Conservation (phyloP, 2,113 vertebrate genomes). For the Nothocercus julius region DNA sequence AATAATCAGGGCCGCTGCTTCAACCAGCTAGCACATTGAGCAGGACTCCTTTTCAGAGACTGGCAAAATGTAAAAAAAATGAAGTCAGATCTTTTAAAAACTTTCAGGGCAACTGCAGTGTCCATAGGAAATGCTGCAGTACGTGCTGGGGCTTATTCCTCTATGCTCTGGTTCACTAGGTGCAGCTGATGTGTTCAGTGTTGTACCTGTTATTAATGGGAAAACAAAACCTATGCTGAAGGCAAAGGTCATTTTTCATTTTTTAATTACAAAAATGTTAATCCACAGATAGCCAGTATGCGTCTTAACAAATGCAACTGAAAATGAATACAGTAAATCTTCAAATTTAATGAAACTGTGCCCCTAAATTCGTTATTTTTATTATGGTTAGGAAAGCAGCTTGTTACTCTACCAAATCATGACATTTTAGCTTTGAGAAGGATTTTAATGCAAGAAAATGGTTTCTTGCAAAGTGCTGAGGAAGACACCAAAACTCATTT, state of each 20-base stretch:
- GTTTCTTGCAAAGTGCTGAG: neutral
- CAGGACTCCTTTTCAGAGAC: neutral
- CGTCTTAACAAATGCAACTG: neutral
- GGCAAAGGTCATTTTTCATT: neutral
- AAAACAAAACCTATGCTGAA: neutral
- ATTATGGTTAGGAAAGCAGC: neutral
- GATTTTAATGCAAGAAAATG: neutral
- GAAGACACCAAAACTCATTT: neutral
- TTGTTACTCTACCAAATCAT: neutral
- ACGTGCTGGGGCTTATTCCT: neutral
- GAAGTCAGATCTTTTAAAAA: neutral
- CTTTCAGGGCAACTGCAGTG: neutral
- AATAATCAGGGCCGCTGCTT: neutral
- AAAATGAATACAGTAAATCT: neutral
- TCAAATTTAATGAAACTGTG: neutral
- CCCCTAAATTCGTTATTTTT: neutral
- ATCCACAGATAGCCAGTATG: neutral
- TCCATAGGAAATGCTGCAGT: neutral
- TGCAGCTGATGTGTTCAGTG: neutral
- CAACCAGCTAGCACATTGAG: neutral
- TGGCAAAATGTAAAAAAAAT: neutral
- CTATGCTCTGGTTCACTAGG: neutral
- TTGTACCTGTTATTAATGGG: neutral
- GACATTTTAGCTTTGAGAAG: neutral
- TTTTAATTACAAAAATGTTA: neutral